These are phyloP conservation scores for Corythornis madagascariensis DNA, from an alignment of 2,113 vertebrate genomes.

Conservation along the genomic window DNA sequence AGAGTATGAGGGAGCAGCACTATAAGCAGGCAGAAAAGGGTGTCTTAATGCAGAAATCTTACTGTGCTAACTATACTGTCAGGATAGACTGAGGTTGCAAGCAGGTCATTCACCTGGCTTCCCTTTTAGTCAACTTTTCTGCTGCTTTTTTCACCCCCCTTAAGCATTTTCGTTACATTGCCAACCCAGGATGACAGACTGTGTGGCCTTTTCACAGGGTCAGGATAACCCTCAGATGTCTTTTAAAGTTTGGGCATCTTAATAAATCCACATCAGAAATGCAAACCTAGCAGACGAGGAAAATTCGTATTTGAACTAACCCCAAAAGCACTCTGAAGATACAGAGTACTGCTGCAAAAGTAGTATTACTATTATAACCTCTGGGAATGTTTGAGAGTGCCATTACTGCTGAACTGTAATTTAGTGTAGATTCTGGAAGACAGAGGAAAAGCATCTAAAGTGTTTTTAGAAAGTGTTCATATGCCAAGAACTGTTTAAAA, in stretches of 20 bases:
- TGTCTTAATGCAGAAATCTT: not conserved
- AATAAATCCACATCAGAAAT: not conserved
- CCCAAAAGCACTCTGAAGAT: slow-evolving; percentile 20
- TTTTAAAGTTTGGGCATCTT: not conserved
- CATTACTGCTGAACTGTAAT: not conserved
- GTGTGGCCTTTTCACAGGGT: not conserved
- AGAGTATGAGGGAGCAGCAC: not conserved
- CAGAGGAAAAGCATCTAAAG: not conserved
- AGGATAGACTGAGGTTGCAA: not conserved
- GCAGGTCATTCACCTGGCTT: not conserved
- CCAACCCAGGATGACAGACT: not conserved
- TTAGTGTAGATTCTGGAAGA: not conserved
- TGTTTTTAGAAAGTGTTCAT: not conserved
- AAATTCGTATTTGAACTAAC: slow-evolving; percentile 1
- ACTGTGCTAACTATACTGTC: not conserved
- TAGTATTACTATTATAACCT: not conserved
- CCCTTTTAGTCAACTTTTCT: not conserved
- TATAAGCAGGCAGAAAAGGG: not conserved
- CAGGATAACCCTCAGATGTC: not conserved
- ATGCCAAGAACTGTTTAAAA: not conserved
- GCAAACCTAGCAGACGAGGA: not conserved
- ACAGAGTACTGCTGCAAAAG: not conserved
- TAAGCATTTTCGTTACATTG: not conserved
- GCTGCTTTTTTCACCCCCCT: not conserved
- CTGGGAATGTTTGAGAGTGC: not conserved